Base-by-base conservation (phyloP, 2,113 vertebrate species). In the Vidua chalybeata region DNA sequence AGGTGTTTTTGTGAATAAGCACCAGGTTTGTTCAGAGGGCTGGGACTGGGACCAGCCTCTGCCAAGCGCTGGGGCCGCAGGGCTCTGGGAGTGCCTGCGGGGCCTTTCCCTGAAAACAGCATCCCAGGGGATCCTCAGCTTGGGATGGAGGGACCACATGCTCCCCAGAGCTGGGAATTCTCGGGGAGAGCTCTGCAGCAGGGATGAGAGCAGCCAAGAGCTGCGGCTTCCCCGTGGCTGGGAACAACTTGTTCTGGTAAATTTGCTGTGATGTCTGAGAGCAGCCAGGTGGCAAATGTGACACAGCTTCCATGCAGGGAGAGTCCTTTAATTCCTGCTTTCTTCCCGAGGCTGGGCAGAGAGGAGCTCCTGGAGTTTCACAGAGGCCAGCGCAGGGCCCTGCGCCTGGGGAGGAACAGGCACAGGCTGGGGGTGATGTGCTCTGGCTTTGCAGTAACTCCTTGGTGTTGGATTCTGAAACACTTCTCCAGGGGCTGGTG, bases 291-390 rank as follows among this genome's bases (percentile, higher is more conserved):
- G 74, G 49, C 37, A 46, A 41, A 59, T 2, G 18, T 5, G 3
- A 10, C 1, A 11, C 26, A 19, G 35, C 37, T 11, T 28, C 71
- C 27, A 4, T 0, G 5, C 1, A 0, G 71, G 63, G 31, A n/a
- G 22, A 59, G 13, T 20, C 35, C 58, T 23, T 16, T 16, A 58
- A 9, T 37, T 37, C 39, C 63, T 45, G 6, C 71, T 26, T 41
- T 58, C 43, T 26, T 26, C 35, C 61, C 7, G 4, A 3, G 31
- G 10, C 13, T 33, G 54, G 45, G 72, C 71, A 51, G 6, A 9
- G 41, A 49, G 46, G 45, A 51, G 8, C 26, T 35, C 4, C 54
- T 23, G 6, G 11, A 6, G 15, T 7, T 6, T 6, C 10, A 7
- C 28, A 20, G 24, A 9, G 39, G 31, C 30, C 48, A 37, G 43